Evolutionary conservation across 1,140 invertebrate genomes (phyloP).

Genomic region (Nylanderia fulva): DNA sequence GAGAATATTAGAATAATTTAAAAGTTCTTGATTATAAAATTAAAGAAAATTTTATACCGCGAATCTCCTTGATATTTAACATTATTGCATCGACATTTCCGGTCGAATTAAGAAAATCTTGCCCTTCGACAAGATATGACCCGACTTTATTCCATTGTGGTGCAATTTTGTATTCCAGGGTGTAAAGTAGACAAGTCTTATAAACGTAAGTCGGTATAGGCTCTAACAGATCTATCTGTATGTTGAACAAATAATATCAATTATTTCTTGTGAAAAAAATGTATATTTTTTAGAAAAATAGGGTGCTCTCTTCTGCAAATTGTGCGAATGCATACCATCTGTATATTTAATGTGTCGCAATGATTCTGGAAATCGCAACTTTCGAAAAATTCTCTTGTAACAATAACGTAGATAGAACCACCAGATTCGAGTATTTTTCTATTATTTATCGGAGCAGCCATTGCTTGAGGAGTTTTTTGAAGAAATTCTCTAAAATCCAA

Average conservation of each 20-base stretch:
- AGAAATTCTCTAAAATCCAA: slow-evolving; percentile 73
- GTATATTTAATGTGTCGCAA: slow-evolving; percentile 61
- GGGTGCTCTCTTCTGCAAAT: slow-evolving; percentile 4
- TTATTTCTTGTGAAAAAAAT: not conserved
- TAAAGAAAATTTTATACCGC: not conserved
- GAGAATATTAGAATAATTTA: not conserved
- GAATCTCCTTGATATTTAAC: slow-evolving; percentile 68
- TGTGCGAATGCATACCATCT: slow-evolving; percentile 43
- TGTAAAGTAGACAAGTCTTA: slow-evolving; percentile 74
- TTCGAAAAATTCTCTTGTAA: slow-evolving; percentile 57
- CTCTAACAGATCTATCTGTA: slow-evolving; percentile 23
- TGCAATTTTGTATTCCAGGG: slow-evolving; percentile 72
- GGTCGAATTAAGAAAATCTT: slow-evolving; percentile 72
- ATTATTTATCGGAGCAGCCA: slow-evolving; percentile 71
- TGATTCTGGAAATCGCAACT: slow-evolving; percentile 65
- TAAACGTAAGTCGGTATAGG: slow-evolving; percentile 69
- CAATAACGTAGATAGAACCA: slow-evolving; percentile 68
- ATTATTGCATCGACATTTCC: slow-evolving; percentile 68
- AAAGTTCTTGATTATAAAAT: slow-evolving; percentile 56
- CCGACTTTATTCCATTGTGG: slow-evolving; percentile 79
- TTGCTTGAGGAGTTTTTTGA: slow-evolving; percentile 64
- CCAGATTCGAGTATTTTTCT: slow-evolving; percentile 51
- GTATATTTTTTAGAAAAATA: not conserved
- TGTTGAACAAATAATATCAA: not conserved
- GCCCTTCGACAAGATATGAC: slow-evolving; percentile 72